Evolutionary conservation across 1,140 invertebrate genomes (phyloP), one percentile per base, ranked within the genome.

Genomic region (Bombus cullumanus): DNA sequence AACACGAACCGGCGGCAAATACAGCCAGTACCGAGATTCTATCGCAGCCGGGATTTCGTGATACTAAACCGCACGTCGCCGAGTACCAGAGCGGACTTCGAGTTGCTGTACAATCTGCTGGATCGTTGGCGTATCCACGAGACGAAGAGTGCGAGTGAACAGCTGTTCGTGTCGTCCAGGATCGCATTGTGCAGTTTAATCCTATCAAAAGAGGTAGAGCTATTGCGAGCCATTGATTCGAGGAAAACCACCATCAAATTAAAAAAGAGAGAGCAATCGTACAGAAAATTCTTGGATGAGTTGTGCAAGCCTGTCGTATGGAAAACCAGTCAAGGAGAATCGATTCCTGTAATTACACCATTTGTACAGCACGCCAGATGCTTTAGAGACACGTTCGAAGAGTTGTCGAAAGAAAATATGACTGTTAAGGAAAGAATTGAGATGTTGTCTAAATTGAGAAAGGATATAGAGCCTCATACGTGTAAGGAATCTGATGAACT

Each of bases 61-160:
- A 91, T 90, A 85, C 53, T 92, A 82, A 92, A 91, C 87, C 88
- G 88, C 82, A 64, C 75, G 59, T 66, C 89, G n/a, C 85, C 83
- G 57, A 86, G 77, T 43, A 96, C 96, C 22, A 95, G 96, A 74
- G 95, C 96, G 89, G 96, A 97, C 92, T 97, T 97, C 90, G 96
- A 96, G 89, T 96, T 97, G 93, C 92, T 97, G 4, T 96, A 96
- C 88, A 95, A 91, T 64, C 83, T 96, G 95, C 95, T 97, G 22
- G 96, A 97, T 81, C 96, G 96, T 43, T 97, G 97, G 97, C 96
- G 97, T 93, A 96, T 96, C 86, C 95, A 95, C 28, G 96, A 97
- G 94, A 96, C 96, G 62, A 93, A 96, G 80, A 94, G 96, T 81
- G 96, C 92, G 34, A 97, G 89, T 95, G 95, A 59, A 93, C 95